Evolutionary conservation across 2,797 vertebrate genomes (phyloP).

Genomic region (Avahi laniger): DNA sequence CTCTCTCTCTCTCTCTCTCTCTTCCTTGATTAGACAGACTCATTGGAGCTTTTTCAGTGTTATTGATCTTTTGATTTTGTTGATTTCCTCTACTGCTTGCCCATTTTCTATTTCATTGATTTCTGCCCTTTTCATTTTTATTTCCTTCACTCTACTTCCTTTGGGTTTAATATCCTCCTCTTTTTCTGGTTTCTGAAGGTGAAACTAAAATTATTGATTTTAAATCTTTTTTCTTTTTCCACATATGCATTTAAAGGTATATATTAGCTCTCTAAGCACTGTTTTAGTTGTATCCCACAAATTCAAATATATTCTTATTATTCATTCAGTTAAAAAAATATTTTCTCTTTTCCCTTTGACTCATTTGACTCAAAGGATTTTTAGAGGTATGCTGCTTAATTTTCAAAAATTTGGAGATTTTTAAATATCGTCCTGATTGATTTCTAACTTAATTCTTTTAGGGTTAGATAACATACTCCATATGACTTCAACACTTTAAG

Average conservation of each 20-base stretch:
- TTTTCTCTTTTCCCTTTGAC: background rate
- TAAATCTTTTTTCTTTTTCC: background rate
- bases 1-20: background rate
- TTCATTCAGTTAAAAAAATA: background rate
- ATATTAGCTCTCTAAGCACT: background rate
- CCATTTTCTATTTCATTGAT: background rate
- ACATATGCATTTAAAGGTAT: accelerated
- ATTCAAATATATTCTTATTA: background rate
- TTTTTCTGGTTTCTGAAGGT: background rate
- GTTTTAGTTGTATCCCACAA: background rate
- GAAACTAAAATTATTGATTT: background rate
- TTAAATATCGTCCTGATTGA: background rate
- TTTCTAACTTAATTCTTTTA: background rate
- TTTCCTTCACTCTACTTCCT: background rate
- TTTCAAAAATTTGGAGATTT: background rate
- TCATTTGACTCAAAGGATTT: background rate
- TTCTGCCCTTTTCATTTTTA: background rate
- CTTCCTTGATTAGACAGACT: too few species aligned
- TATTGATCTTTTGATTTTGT: background rate
- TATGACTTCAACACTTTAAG: background rate
- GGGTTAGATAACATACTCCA: background rate
- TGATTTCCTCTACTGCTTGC: background rate
- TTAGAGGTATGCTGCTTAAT: background rate
- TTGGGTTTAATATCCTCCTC: background rate
- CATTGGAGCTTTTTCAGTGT: background rate